Percentiles rank a stretch among this genome's conserved stretches.
phyloP scores from a whole-genome alignment of 2,113 vertebrate genomes.

The Heteronetta atricapilla region DNA sequence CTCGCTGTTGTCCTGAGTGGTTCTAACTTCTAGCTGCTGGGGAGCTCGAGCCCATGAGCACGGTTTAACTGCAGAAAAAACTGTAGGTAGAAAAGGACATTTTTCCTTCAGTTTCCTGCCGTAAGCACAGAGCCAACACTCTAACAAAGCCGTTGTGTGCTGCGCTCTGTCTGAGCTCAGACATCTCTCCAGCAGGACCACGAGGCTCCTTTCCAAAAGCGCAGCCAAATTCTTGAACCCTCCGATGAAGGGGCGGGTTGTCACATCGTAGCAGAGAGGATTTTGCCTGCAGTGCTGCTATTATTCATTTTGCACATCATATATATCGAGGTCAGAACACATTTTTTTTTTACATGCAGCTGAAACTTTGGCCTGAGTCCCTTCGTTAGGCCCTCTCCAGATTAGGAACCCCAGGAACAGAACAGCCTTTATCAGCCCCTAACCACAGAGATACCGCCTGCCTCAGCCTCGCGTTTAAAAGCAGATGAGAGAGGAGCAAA shows the following conservation, averaged over 20 bases:
- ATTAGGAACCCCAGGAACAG: neutral
- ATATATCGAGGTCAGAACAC: neutral
- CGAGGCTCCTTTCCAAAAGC: neutral
- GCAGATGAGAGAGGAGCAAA: neutral
- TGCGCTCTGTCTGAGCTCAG: neutral
- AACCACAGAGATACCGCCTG: neutral
- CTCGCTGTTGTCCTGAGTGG: neutral
- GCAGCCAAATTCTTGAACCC: slow-evolving; percentile 16
- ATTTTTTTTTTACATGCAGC: neutral
- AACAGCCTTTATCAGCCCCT: slow-evolving; percentile 5
- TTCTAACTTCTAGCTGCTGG: neutral
- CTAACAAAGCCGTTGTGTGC: neutral
- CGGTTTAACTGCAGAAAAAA: neutral
- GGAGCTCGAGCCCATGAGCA: neutral
- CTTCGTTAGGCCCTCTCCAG: neutral
- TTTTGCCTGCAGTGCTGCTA: slow-evolving; percentile 21
- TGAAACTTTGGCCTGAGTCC: neutral
- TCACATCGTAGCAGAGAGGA: neutral
- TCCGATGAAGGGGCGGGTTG: neutral
- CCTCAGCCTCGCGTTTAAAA: neutral
- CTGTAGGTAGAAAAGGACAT: neutral
- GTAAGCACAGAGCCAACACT: neutral
- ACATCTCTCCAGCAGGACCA: neutral
- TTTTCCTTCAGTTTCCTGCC: neutral
- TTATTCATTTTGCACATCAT: slow-evolving; percentile 40